A percentile compares a stretch with the other conserved stretches of the same genome.
Evolutionary conservation across 1,140 invertebrate genomes (phyloP).

Genomic region (Akabosia matsudoensis): DNA sequence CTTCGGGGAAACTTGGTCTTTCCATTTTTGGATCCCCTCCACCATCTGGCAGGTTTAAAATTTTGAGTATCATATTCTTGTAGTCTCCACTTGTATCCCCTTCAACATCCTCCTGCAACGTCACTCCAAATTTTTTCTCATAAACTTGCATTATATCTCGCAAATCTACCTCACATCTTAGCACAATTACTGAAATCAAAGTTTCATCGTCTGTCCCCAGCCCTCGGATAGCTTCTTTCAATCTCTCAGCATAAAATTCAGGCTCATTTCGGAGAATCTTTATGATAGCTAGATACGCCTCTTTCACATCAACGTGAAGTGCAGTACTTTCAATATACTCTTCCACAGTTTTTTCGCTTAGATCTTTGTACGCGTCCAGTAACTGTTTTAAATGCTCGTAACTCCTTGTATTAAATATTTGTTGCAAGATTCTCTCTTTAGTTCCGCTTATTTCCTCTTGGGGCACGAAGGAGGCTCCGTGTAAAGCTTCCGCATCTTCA

Average conservation of each 20-base stretch:
- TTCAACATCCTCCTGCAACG: conserved; percentile 63
- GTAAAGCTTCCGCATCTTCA: neutral
- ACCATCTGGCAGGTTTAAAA: neutral
- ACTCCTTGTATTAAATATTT: neutral
- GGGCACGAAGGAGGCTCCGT: neutral
- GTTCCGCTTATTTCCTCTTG: neutral
- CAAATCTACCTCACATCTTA: conserved; percentile 69
- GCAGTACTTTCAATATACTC: neutral
- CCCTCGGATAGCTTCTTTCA: conserved; percentile 68
- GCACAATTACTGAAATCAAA: conserved; percentile 68
- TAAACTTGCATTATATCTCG: conserved; percentile 66
- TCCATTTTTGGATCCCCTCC: too few species aligned
- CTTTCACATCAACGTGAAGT: neutral
- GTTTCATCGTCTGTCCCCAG: conserved; percentile 67
- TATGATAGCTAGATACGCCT: neutral
- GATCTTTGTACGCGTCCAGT: neutral
- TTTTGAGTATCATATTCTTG: conserved; percentile 72
- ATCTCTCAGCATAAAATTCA: conserved; percentile 68
- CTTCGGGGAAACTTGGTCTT: neutral
- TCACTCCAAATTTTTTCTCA: conserved; percentile 66
- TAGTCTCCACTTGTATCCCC: conserved; percentile 87
- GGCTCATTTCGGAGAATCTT: conserved; percentile 54
- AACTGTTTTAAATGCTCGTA: neutral
- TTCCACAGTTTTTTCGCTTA: neutral
- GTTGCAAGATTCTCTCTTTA: neutral